Percentiles rank a stretch among this genome's conserved stretches.
Evolutionary conservation across 2,888 invertebrate species (phyloP).

Genomic region (Clanis bilineata): DNA sequence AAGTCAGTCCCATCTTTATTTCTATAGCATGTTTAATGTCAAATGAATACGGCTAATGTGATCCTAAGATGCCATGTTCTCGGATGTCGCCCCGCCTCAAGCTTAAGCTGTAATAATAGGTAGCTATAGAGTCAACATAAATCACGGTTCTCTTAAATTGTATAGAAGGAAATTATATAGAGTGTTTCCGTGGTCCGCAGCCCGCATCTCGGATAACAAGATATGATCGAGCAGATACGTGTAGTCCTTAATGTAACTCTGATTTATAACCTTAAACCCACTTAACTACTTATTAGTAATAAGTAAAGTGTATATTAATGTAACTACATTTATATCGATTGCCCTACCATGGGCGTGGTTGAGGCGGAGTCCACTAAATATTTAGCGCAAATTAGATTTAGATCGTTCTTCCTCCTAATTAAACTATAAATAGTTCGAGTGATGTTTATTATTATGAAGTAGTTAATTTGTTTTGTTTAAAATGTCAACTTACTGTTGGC

Average conservation of each 20-base stretch:
- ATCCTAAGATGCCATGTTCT: not conserved
- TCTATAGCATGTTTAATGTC: not conserved
- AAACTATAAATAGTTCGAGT: not conserved
- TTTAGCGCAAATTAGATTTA: not conserved
- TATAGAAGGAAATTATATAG: constrained; percentile 66
- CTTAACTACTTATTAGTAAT: constrained; percentile 31
- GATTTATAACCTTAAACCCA: constrained; percentile 26
- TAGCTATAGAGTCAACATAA: constrained; percentile 59
- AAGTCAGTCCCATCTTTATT: no score
- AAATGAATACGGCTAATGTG: not conserved
- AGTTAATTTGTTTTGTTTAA: not conserved
- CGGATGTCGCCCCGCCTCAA: constrained; percentile 5
- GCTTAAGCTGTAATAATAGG: constrained; percentile 33
- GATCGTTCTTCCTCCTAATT: not conserved
- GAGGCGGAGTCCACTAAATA: not conserved
- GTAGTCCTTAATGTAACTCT: constrained; percentile 27
- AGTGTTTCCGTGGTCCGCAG: constrained; percentile 66
- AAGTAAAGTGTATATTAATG: constrained; percentile 6
- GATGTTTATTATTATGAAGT: not conserved
- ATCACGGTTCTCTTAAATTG: constrained; percentile 57
- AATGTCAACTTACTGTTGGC: no score
- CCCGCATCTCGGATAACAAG: constrained; percentile 67
- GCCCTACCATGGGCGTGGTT: not conserved
- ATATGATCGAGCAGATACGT: constrained; percentile 42
- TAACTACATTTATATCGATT: not conserved